Conservation (phyloP, 2,888 invertebrate genomes). For the Lissocephala sabroskyi region DNA sequence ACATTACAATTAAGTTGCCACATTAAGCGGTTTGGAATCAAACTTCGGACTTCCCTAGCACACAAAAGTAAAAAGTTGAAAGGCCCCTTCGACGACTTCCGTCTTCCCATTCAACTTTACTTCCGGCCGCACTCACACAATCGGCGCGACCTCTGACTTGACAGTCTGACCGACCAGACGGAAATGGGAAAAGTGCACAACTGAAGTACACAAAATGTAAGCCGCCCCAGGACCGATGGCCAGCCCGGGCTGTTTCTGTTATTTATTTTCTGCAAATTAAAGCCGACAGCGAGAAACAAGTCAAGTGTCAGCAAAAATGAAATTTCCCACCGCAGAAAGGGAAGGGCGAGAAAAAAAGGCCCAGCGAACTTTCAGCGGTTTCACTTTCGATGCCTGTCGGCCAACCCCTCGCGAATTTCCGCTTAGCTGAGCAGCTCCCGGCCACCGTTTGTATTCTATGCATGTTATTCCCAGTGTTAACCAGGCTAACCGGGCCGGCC, state of each 20-base stretch:
- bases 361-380: constrained; percentile 41
- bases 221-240: constrained; percentile 3
- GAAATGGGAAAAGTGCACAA: too few species aligned
- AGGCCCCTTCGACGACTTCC: constrained; percentile 1
- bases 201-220: constrained; percentile 1
- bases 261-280: constrained; percentile 63
- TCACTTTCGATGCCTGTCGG: constrained; percentile 39
- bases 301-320: constrained; percentile 67
- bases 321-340: constrained; percentile 60
- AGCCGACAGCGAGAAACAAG: constrained; percentile 36
- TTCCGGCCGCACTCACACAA: too few species aligned
- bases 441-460: too few species aligned
- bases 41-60: constrained; percentile 22
- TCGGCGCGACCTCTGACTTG: neutral
- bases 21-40: constrained; percentile 20
- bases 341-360: constrained; percentile 5
- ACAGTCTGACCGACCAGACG: too few species aligned
- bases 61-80: neutral
- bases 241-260: constrained; percentile 46
- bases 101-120: constrained; percentile 18
- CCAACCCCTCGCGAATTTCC: constrained; percentile 35
- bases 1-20: constrained; percentile 63
- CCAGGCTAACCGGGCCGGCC: constrained; percentile 22
- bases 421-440: constrained; percentile 38
- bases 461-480: too few species aligned